Percentiles rank a stretch among this genome's conserved stretches.
Conservation (phyloP, 2,888 invertebrate species). For the Noctua janthe region DNA sequence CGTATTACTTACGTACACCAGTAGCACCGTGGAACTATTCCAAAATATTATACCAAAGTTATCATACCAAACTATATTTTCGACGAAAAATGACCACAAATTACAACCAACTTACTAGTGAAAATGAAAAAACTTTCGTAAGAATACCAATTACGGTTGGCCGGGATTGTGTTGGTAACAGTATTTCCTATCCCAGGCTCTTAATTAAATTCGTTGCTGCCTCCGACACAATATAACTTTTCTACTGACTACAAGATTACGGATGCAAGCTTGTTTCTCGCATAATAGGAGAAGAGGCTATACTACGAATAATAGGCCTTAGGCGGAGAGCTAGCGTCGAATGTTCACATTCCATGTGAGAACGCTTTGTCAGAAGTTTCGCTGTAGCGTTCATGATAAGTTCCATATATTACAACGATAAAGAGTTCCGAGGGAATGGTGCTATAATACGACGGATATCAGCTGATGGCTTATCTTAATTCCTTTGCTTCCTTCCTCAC, state of each 20-base stretch:
- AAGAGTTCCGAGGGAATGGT: background rate
- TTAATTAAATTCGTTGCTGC: slow-evolving; percentile 65
- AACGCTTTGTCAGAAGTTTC: slow-evolving; percentile 7
- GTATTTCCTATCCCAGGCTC: slow-evolving; percentile 57
- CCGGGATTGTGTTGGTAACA: slow-evolving; percentile 53
- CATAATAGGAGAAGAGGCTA: slow-evolving; percentile 28
- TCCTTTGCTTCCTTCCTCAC: slow-evolving; percentile 14
- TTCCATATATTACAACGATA: slow-evolving; percentile 6
- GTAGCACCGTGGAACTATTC: background rate
- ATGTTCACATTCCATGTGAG: background rate
- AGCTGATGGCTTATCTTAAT: slow-evolving; percentile 40
- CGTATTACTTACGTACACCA: too few relatives aligned
- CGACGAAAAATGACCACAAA: slow-evolving; percentile 27
- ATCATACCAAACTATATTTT: slow-evolving; percentile 25
- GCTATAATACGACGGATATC: slow-evolving; percentile 30
- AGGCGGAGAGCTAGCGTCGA: slow-evolving; percentile 39
- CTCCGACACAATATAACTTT: slow-evolving; percentile 63
- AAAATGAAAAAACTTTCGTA: slow-evolving; percentile 47
- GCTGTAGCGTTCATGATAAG: slow-evolving; percentile 11
- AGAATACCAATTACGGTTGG: slow-evolving; percentile 56
- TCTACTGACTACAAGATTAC: slow-evolving; percentile 54
- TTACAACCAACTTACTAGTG: slow-evolving; percentile 37
- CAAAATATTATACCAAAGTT: slow-evolving; percentile 12
- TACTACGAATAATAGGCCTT: slow-evolving; percentile 56
- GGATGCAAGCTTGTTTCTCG: slow-evolving; percentile 54